Conservation (phyloP, 2,113 vertebrate genomes). For the Leptodactylus fuscus region DNA sequence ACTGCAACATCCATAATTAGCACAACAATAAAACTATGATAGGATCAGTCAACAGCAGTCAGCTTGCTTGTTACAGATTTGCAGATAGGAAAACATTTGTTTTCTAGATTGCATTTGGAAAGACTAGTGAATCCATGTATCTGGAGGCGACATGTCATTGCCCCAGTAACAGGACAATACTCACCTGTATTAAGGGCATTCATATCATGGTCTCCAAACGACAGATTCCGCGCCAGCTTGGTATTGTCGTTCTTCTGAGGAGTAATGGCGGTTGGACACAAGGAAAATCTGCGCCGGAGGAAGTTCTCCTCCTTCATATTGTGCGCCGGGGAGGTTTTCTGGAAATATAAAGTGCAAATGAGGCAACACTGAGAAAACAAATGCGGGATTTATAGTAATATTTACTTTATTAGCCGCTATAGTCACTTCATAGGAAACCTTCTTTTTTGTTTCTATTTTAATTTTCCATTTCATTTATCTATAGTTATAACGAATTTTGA, state of each 20-base stretch:
- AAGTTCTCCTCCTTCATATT: slow-evolving; percentile 97
- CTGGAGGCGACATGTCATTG: background rate
- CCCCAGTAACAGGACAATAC: slow-evolving; percentile 36
- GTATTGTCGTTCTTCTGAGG: slow-evolving; percentile 88
- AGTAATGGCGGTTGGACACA: slow-evolving; percentile 83
- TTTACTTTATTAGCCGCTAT: no score
- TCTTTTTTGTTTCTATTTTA: no score
- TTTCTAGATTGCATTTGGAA: background rate
- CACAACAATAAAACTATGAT: background rate
- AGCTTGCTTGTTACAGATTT: no score
- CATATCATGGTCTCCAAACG: slow-evolving; percentile 85
- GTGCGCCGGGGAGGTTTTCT: slow-evolving; percentile 83
- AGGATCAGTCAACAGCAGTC: no score
- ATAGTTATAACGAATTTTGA: no score
- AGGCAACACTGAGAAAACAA: no score
- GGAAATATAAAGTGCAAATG: slow-evolving; percentile 51
- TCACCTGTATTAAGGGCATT: slow-evolving; percentile 84
- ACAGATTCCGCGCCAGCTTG: slow-evolving; percentile 82
- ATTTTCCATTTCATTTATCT: no score
- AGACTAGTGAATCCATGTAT: background rate
- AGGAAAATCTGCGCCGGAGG: slow-evolving; percentile 88
- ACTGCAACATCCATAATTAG: no score
- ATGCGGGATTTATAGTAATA: no score
- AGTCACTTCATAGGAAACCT: no score
- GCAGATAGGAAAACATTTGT: no score